Conservation (phyloP, 2,113 vertebrate species). For the Daboia siamensis region DNA sequence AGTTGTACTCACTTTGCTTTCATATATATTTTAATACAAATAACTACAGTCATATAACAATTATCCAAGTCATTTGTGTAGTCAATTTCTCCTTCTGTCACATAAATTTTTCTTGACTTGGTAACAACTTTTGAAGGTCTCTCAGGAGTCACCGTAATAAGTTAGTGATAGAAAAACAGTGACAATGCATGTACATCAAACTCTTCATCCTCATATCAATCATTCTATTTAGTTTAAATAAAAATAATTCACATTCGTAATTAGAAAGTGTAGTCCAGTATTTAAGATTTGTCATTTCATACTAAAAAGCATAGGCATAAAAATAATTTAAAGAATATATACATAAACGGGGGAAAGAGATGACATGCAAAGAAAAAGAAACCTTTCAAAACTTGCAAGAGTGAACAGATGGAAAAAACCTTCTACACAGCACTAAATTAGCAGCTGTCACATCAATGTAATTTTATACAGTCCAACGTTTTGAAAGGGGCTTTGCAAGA, state of each 20-base stretch:
- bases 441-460: constrained; percentile 22
- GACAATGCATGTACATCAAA: neutral
- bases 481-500: neutral
- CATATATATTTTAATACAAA: neutral
- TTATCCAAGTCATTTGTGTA: neutral
- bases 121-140: neutral
- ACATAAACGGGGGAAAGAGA: neutral
- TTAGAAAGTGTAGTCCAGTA: neutral
- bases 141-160: neutral
- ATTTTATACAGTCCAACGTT: neutral
- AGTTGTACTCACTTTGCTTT: neutral
- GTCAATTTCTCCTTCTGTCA: neutral
- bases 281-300: neutral
- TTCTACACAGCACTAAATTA: constrained; percentile 18
- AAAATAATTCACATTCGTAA: neutral
- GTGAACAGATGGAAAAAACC: neutral
- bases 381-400: constrained; percentile 15
- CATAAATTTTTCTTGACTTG: neutral
- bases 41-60: neutral
- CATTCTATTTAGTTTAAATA: neutral
- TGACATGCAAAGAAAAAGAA: constrained; percentile 3
- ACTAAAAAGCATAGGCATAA: neutral
- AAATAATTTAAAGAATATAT: constrained; percentile 13
- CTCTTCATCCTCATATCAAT: neutral
- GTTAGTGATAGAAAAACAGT: neutral